Base-by-base conservation (phyloP, 1,140 invertebrate species). In the Adoxophyes honmai region DNA sequence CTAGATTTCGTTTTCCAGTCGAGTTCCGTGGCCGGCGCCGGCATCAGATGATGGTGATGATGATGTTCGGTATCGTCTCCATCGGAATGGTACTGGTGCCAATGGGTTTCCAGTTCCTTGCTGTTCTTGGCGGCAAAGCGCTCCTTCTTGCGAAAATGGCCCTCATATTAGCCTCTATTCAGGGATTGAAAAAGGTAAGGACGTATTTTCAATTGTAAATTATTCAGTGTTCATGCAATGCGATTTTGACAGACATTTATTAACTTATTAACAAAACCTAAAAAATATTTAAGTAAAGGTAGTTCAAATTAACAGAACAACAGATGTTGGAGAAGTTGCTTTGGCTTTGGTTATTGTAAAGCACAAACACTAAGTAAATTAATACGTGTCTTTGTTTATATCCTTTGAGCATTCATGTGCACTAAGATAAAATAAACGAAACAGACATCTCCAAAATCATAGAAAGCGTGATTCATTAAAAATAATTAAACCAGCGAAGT, bases 21-120 rank as follows among this genome's bases (percentile, higher is more conserved):
- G 86, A 91, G 58, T 90, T 81, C 34, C 86, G 91, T 34, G 84
- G 90, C 1, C 84, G 91, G 1, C 84, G 91, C 1, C 90, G 90
- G 10, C 90, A 91, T 10, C 90, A 92, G 4, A 91, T 94, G 86
- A 90, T 94, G 73, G 92, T 93, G 1, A 90, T 94, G 66, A 91
- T 95, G 90, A 92, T 95, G 90, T 94, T 94, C 73, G 94, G 93
- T 0, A 78, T 94, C 0, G 85, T 94, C 0, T 90, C 94, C 9
- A 91, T 95, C 70, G 93, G 93, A 0, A 92, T 93, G 65, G 91
- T 95, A 0, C 70, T 95, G 0, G 89, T 95, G 7, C 94, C 94
- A 0, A 93, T 95, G 92, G 94, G 94, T 28, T 95, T 95, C 59
- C 94, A 95, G 69, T 94, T 95, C 71, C 84, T 95, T 0, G 93